Base-by-base conservation (phyloP, 2,797 vertebrate genomes). In the Pitangus sulphuratus region DNA sequence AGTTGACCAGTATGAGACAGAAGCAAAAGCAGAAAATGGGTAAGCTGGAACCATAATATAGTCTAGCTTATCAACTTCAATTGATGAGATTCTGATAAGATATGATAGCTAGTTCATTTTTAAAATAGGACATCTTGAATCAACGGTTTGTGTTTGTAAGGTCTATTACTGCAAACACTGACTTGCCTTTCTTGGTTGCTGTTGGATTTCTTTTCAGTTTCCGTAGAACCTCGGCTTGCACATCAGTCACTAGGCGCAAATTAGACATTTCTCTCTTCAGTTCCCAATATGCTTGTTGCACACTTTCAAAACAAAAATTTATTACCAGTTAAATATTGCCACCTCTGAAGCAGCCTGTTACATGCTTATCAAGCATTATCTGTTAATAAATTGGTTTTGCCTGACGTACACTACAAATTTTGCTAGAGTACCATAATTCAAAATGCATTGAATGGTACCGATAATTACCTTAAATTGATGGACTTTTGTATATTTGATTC, bases 221-320 rank as follows among this genome's bases (percentile, higher is more conserved):
- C 77, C 68, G 98, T 42, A 98, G 96, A 86, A 98, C 24, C 87
- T 98, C 97, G 51, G 97, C 94, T 97, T 98, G 98, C 95, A 97
- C 78, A 80, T 97, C 96, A 84, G 98, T 96, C 97, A 98, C 98
- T 35, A 98, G 94, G 90, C 89, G 98, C 94, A 98, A 95, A 94
- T 98, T 98, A 64, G 98, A 98, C 98, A 98, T 97, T 95, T 98
- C 98, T 93, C 95, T 98, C 97, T 98, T 98, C 97, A 98, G 96
- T 71, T 98, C 98, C 98, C 97, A 97, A 78, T 97, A 98, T 21
- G 96, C 91, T 86, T 98, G 97, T 21, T 98, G 97, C 83, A 97
- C 12, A 26, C 95, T 97, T 94, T 91, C 77, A 96, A 95, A 94
- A 93, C 39, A 95, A 78, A 80, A 37, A 13, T 24, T 58, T 33